A percentile compares a stretch with the other conserved stretches of the same genome.
Conservation (phyloP, 1,140 invertebrate genomes). For the Drosophila bipectinata region DNA sequence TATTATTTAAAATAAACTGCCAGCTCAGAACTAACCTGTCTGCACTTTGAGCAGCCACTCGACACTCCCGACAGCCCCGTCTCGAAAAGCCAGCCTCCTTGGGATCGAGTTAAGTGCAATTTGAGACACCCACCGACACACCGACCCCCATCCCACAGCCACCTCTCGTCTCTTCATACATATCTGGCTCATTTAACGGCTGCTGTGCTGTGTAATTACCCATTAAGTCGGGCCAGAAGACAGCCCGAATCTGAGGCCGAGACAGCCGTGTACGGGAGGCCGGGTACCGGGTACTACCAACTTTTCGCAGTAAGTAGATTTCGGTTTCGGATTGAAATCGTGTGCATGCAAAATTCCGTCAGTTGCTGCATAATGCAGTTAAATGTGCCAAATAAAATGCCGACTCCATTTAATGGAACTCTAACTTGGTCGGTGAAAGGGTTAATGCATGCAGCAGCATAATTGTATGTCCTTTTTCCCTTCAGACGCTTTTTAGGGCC, state of each 20-base stretch:
- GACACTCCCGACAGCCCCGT: slow-evolving; percentile 24
- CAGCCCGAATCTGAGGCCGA: slow-evolving; percentile 11
- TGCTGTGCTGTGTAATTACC: slow-evolving; percentile 74
- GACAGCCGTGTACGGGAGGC: background rate
- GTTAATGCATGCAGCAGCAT: slow-evolving; percentile 47
- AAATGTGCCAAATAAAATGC: slow-evolving; percentile 80
- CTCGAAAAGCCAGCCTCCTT: background rate
- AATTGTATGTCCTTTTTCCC: slow-evolving; percentile 29
- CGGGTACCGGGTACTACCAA: slow-evolving; percentile 46
- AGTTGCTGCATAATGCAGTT: slow-evolving; percentile 62
- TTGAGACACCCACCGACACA: slow-evolving; percentile 34
- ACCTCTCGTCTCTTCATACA: slow-evolving; percentile 6
- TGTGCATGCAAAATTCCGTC: slow-evolving; percentile 64
- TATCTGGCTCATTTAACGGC: slow-evolving; percentile 59
- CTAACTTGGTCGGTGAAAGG: background rate
- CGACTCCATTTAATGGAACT: slow-evolving; percentile 57
- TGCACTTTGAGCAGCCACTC: slow-evolving; percentile 65
- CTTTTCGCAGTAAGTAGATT: slow-evolving; percentile 68
- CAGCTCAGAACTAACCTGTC: slow-evolving; percentile 76
- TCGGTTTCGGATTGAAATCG: slow-evolving; percentile 52
- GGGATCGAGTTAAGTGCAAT: slow-evolving; percentile 70
- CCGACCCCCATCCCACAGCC: slow-evolving; percentile 1
- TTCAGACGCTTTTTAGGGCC: slow-evolving; percentile 48
- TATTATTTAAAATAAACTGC: slow-evolving; percentile 79
- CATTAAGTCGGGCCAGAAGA: slow-evolving; percentile 66